A percentile compares a stretch with the other conserved stretches of the same genome.
These are phyloP conservation scores for Cepaea nemoralis DNA, from an alignment of 1,140 invertebrate species.

Conservation along the genomic window DNA sequence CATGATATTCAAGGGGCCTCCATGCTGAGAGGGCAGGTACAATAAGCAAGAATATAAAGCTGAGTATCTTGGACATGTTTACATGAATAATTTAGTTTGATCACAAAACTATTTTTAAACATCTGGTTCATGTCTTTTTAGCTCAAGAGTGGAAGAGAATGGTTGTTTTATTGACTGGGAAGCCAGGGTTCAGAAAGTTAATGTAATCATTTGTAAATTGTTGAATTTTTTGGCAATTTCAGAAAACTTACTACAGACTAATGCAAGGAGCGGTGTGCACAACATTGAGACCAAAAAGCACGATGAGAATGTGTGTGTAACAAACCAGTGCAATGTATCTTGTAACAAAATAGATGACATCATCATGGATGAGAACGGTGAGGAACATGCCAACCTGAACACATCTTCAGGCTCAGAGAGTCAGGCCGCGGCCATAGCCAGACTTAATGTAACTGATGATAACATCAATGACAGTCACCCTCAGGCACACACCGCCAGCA, in stretches of 20 bases:
- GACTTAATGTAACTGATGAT: constrained; percentile 41
- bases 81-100: too few species aligned
- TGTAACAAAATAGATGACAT: not conserved
- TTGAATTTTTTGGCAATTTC: not conserved
- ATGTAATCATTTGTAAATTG: too few species aligned
- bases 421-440: constrained; percentile 42
- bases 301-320: not conserved
- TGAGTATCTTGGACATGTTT: too few species aligned
- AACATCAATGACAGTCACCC: not conserved
- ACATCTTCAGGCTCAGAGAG: constrained; percentile 32
- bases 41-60: too few species aligned
- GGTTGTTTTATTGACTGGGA: too few species aligned
- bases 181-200: too few species aligned
- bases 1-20: too few species aligned
- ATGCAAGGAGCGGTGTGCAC: not conserved
- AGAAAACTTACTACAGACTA: constrained; percentile 16
- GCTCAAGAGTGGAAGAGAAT: too few species aligned
- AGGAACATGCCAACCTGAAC: constrained; percentile 14
- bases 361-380: constrained; percentile 7
- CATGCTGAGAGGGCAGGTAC: too few species aligned
- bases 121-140: too few species aligned
- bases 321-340: not conserved
- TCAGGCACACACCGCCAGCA: too few species aligned
- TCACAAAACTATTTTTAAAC: too few species aligned
- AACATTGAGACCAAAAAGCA: constrained; percentile 9